Evolutionary conservation across 2,113 vertebrate genomes (phyloP).

Genomic region (Gila orcuttii): DNA sequence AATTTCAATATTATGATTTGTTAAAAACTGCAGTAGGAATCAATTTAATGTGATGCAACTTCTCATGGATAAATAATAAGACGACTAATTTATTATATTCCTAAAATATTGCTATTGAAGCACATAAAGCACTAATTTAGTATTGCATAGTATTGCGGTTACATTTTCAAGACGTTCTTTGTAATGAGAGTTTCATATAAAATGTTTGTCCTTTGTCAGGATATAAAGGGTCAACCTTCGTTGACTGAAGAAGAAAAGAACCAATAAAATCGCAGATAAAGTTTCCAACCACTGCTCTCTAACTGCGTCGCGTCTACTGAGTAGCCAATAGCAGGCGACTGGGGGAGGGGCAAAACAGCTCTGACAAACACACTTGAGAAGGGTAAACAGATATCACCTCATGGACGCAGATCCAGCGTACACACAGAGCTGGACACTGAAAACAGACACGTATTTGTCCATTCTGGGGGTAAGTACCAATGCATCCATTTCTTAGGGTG

Average conservation of each 20-base stretch:
- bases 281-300: background rate
- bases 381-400: conserved; percentile 54
- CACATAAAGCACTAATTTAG: background rate
- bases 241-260: conserved; percentile 7
- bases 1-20: background rate
- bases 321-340: conserved; percentile 26
- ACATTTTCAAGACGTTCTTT: background rate
- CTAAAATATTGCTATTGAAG: background rate
- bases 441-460: background rate
- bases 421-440: background rate
- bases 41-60: background rate
- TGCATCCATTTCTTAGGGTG: background rate
- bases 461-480: conserved; percentile 35
- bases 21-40: background rate
- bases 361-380: conserved; percentile 30
- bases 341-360: conserved; percentile 14
- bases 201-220: background rate
- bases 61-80: background rate
- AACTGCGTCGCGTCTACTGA: no score
- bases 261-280: conserved; percentile 28
- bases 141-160: background rate
- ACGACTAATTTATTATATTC: background rate
- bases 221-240: background rate
- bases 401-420: conserved; percentile 35
- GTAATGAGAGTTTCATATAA: background rate